Base-by-base conservation (phyloP, 2,113 vertebrate genomes). In the Parotia lawesii region DNA sequence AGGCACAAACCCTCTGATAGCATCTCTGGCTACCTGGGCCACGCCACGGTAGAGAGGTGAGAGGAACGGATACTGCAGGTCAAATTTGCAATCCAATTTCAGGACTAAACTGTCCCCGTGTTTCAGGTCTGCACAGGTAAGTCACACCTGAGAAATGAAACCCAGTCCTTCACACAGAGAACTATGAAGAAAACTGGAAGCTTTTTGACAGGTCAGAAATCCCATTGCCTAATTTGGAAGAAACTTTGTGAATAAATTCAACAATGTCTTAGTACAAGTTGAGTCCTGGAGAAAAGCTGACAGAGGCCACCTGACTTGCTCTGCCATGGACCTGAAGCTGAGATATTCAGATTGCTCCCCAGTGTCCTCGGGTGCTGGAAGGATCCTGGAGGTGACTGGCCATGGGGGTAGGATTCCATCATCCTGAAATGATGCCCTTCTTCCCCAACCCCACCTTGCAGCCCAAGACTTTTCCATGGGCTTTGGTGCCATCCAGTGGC, bases 401-500 rank as follows among this genome's bases (percentile, higher is more conserved):
- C 33, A 8, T 3, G 42, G 42, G 44, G 33, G 5, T 64, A 83
- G 66, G n/a, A 53, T 33, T 40, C 40, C 87, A 15, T 27, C 23
- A 13, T 19, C 35, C 60, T 4, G 24, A 37, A 73, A 22, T 2
- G 83, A 77, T 75, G 61, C 31, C 18, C 29, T 17, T 11, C n/a
- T 17, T 28, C 27, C 23, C 38, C 72, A 31, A 7, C 44, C 35
- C 35, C 47, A 8, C 64, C 15, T 18, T 5, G 3, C 51, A 48
- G 19, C 4, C 28, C 51, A 15, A 25, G 44, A 60, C 11, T 14
- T 94, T 95, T 77, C 45, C 45, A 0, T 75, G 91, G 93, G 60
- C 93, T 96, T 92, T 97, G 96, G 85, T 94, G 94, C 96, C 97
- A 97, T 94, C 96, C 89, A 23, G 97, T 94, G 97, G 95, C 53